These are phyloP conservation scores for Clupea harengus DNA, from an alignment of 2,113 vertebrate species.

Conservation along the genomic window DNA sequence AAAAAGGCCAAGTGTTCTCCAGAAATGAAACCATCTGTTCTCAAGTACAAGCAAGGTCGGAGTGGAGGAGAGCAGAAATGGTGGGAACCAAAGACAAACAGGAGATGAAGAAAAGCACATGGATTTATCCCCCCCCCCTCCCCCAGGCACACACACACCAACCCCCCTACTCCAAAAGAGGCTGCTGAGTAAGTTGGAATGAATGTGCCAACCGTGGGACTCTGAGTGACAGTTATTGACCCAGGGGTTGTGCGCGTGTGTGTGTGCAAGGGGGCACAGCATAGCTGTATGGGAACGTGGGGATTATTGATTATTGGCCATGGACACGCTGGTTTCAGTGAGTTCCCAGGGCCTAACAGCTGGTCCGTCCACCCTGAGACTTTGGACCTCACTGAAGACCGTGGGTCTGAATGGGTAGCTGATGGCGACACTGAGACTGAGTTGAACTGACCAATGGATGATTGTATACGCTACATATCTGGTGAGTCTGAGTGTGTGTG, in stretches of 20 bases:
- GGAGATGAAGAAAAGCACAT: not conserved
- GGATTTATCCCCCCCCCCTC: not conserved
- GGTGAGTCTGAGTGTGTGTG: slow-evolving; percentile 13
- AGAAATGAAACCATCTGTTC: not conserved
- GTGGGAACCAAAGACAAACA: not conserved
- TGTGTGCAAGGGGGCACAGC: slow-evolving; percentile 22
- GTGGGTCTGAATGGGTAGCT: not conserved
- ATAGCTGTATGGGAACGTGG: slow-evolving; percentile 34
- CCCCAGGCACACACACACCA: not conserved
- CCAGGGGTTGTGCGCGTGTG: slow-evolving; percentile 24
- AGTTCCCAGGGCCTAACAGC: slow-evolving; percentile 51
- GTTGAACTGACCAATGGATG: not conserved
- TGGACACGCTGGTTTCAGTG: slow-evolving; percentile 27
- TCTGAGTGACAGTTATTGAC: slow-evolving; percentile 76
- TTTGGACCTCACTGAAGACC: not conserved
- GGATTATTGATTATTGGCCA: slow-evolving; percentile 41
- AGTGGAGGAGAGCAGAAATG: not conserved
- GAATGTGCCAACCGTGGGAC: slow-evolving; percentile 53
- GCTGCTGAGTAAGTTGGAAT: slow-evolving; percentile 70
- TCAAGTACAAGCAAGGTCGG: not conserved
- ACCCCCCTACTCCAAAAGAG: not conserved
- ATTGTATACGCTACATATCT: too few relatives aligned
- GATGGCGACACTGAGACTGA: not conserved
- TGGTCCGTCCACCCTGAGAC: slow-evolving; percentile 31
- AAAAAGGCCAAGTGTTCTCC: not conserved